Conservation (phyloP, 2,888 invertebrate species). For the Cartodere bifasciata region DNA sequence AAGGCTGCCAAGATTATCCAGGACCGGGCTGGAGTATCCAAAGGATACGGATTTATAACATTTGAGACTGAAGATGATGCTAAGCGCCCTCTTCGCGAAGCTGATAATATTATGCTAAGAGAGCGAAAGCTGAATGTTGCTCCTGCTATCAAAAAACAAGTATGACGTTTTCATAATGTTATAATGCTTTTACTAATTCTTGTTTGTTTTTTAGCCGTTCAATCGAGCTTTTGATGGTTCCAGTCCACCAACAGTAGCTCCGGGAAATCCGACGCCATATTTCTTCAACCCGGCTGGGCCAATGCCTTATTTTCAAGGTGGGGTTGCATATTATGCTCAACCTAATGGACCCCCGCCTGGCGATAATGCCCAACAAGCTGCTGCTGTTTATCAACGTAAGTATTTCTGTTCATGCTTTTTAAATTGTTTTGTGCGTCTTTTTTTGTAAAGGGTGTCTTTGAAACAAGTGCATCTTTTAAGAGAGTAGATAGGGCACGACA, state of each 20-base stretch:
- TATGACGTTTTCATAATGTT: slow-evolving; percentile 3
- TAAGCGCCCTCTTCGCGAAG: slow-evolving; percentile 56
- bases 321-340: slow-evolving; percentile 31
- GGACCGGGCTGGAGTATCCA: slow-evolving; percentile 88
- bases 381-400: slow-evolving; percentile 31
- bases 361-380: slow-evolving; percentile 27
- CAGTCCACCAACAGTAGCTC: slow-evolving; percentile 39
- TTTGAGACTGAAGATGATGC: slow-evolving; percentile 84
- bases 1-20: slow-evolving; percentile 91
- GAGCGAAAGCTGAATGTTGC: slow-evolving; percentile 77
- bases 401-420: slow-evolving; percentile 4
- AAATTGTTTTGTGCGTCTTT: slow-evolving; percentile 11
- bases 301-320: slow-evolving; percentile 32
- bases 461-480: too few relatives aligned
- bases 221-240: slow-evolving; percentile 41
- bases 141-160: slow-evolving; percentile 72
- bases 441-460: too few relatives aligned
- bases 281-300: slow-evolving; percentile 33
- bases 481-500: too few relatives aligned
- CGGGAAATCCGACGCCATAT: slow-evolving; percentile 32
- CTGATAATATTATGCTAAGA: slow-evolving; percentile 63
- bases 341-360: slow-evolving; percentile 23
- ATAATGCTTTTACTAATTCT: slow-evolving; percentile 2
- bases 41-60: slow-evolving; percentile 78
- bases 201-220: slow-evolving; percentile 21